These are phyloP conservation scores for Callospermophilus lateralis DNA, from an alignment of 2,113 vertebrate species.

Conservation along the genomic window DNA sequence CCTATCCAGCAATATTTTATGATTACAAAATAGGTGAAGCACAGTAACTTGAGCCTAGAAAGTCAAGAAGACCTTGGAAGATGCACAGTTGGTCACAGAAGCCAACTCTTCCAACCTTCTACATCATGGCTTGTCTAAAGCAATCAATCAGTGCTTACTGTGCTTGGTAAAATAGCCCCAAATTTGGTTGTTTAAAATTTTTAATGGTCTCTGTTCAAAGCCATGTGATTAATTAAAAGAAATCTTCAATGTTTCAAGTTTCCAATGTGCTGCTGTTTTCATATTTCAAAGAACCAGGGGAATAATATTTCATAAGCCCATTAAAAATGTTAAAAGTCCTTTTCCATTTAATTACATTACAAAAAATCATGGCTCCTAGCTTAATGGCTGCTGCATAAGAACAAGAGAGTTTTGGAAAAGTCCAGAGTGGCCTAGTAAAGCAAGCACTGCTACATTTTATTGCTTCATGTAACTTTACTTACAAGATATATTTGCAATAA, in stretches of 20 bases:
- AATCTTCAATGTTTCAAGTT: constrained; percentile 28
- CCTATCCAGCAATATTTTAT: background rate
- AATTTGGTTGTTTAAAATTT: background rate
- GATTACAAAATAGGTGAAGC: background rate
- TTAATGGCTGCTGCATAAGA: constrained; percentile 31
- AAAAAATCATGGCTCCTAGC: constrained; percentile 25
- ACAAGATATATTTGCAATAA: constrained; percentile 66
- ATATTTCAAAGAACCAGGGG: constrained; percentile 56
- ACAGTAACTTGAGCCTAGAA: constrained; percentile 19
- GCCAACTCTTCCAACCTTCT: background rate
- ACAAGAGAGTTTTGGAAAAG: constrained; percentile 32
- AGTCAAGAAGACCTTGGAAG: constrained; percentile 33
- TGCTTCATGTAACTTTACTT: constrained; percentile 57
- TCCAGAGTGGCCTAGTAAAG: constrained; percentile 61
- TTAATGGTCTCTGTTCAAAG: constrained; percentile 34
- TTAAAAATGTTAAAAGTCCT: constrained; percentile 58
- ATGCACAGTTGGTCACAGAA: background rate
- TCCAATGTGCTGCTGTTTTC: background rate
- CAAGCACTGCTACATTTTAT: constrained; percentile 50
- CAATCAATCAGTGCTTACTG: background rate
- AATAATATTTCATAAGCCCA: constrained; percentile 63
- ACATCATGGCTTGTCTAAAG: background rate
- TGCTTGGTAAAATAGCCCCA: constrained; percentile 4
- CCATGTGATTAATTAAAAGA: constrained; percentile 41
- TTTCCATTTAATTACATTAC: constrained; percentile 64